Base-by-base conservation (phyloP, 1,140 invertebrate genomes). In the Maniola jurtina region DNA sequence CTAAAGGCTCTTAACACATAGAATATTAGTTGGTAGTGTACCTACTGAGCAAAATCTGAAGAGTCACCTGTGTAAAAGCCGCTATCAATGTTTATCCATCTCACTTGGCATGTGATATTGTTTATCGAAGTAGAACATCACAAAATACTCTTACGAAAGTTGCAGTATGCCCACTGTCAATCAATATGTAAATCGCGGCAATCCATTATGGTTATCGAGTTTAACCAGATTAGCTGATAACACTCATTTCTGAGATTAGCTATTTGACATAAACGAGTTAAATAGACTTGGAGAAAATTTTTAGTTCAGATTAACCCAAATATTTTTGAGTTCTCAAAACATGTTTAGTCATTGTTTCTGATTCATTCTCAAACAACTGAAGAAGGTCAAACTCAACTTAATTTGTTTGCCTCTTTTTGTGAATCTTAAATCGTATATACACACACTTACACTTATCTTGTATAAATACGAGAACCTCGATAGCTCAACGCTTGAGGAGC, bases 211-310 rank as follows among this genome's bases (percentile, higher is more conserved):
- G 14, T 25, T 52, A 52, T 52, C 48, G 14, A 25, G 48, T 25
- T 25, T 52, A 45, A 52, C 14, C 48, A 52, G 48, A 52, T 52
- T 52, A 52, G 7, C 42, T 52, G 48, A 52, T 52, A 52, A 52
- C 15, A 14, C 48, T 52, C 48, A 52, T 52, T 52, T 52, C 48
- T 52, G 48, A 52, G 45, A 48, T 48, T 48, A 48, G 13, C 5
- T 25, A 11, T 52, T 52, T 25, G 48, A 52, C 48, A 52, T 52
- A 52, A 16, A 16, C 13, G 14, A 8, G 15, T 52, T 16, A 16
- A 25, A 45, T 45, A 45, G 42, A 45, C 42, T 45, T 45, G 10
- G 42, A n/a, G 42, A 45, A 2, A 2, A 8, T 38, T 11, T 45
- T 45, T 25, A 25, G 42, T 45, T 16, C 6, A 9, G 48, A 52